phyloP scores from a whole-genome alignment of 2,888 invertebrate species.

The Oxytorus armatus region DNA sequence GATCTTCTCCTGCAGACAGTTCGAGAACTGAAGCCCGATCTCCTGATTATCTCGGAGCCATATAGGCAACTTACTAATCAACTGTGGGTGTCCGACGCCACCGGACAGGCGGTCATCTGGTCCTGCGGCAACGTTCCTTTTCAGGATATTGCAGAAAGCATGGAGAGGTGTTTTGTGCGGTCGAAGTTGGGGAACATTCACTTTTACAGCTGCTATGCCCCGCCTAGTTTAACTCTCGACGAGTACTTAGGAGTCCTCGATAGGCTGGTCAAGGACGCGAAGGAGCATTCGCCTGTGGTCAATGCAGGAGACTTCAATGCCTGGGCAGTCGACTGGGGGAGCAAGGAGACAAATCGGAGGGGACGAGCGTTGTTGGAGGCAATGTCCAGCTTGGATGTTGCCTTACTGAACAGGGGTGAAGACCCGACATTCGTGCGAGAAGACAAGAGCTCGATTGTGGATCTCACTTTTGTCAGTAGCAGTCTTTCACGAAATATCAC shows the following conservation, averaged over 20 bases:
- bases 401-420: slow-evolving; percentile 63
- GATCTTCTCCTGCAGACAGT: slow-evolving; percentile 65
- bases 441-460: slow-evolving; percentile 65
- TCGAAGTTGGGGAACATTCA: slow-evolving; percentile 46
- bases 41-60: no score
- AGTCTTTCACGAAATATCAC: slow-evolving; percentile 60
- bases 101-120: slow-evolving; percentile 69
- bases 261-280: slow-evolving; percentile 63
- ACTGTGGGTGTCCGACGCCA: slow-evolving; percentile 64
- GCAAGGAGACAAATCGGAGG: slow-evolving; percentile 62
- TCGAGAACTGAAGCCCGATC: no score
- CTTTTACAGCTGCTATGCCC: no score
- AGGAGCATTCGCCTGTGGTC: slow-evolving; percentile 51
- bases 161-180: slow-evolving; percentile 60
- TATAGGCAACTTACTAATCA: slow-evolving; percentile 51
- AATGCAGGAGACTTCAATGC: slow-evolving; percentile 69
- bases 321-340: slow-evolving; percentile 70
- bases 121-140: slow-evolving; percentile 50
- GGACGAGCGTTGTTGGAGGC: slow-evolving; percentile 66
- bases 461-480: slow-evolving; percentile 71
- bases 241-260: slow-evolving; percentile 56
- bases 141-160: slow-evolving; percentile 57
- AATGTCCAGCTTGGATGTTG: slow-evolving; percentile 60
- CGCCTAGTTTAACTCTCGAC: slow-evolving; percentile 55
- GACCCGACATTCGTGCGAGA: slow-evolving; percentile 65